These are phyloP conservation scores for Mormyrus hasselquistii DNA, from an alignment of 2,797 vertebrate genomes.

Conservation along the genomic window DNA sequence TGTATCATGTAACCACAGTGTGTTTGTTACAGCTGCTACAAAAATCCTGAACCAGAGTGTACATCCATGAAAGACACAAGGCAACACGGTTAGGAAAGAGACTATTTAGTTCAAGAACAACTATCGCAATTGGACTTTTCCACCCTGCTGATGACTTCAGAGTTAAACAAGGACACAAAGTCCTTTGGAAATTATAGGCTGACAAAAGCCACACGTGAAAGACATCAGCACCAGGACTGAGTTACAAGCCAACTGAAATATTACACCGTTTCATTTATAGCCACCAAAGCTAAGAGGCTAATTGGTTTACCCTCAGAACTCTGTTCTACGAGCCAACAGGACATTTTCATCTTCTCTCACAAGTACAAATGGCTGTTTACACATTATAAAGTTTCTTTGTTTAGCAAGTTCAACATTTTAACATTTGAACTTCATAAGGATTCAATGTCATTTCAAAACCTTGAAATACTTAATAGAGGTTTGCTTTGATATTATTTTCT, in stretches of 20 bases:
- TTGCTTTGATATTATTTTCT: neutral
- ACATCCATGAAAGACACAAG: neutral
- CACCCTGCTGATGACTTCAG: neutral
- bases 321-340: neutral
- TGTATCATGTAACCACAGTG: neutral
- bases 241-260: neutral
- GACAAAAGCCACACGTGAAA: neutral
- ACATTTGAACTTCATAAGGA: neutral
- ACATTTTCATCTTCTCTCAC: neutral
- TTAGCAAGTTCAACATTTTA: neutral
- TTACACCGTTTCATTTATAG: neutral
- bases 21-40: neutral
- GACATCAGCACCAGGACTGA: neutral
- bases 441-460: neutral
- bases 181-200: neutral
- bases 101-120: neutral
- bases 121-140: neutral
- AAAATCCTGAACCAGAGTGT: neutral
- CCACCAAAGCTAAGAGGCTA: neutral
- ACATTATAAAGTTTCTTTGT: neutral
- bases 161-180: neutral
- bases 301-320: neutral
- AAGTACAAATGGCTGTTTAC: conserved; percentile 3
- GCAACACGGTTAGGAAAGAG: neutral
- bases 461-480: neutral